Conservation (phyloP, 2,888 invertebrate genomes). For the Digitonthophagus gazella region DNA sequence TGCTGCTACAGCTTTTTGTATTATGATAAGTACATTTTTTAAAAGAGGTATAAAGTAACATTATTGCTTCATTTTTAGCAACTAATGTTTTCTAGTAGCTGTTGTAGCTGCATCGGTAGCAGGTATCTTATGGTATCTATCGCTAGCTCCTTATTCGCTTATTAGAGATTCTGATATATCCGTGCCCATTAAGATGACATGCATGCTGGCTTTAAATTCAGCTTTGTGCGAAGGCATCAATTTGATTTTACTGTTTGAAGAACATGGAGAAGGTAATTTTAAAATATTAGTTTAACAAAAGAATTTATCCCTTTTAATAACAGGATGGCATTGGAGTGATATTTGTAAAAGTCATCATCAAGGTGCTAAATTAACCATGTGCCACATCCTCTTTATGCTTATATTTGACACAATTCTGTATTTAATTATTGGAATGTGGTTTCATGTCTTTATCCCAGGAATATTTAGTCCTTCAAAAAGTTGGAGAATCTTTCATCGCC, state of each 20-base stretch:
- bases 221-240: conserved; percentile 80
- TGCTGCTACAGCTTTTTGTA: conserved; percentile 72
- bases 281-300: no score
- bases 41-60: conserved; percentile 61
- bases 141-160: conserved; percentile 71
- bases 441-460: conserved; percentile 85
- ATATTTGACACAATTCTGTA: conserved; percentile 69
- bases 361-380: conserved; percentile 68
- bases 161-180: conserved; percentile 63
- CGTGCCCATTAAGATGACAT: conserved; percentile 61
- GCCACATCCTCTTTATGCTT: conserved; percentile 70
- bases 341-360: conserved; percentile 61
- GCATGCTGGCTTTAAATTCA: conserved; percentile 72
- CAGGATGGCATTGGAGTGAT: conserved; percentile 62
- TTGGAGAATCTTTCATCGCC: conserved; percentile 73
- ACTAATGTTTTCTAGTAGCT: conserved; percentile 52
- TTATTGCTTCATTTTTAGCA: not conserved
- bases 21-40: conserved; percentile 77
- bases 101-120: conserved; percentile 76
- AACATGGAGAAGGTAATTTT: conserved; percentile 65
- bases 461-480: conserved; percentile 33
- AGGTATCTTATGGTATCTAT: conserved; percentile 74
- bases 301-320: no score
- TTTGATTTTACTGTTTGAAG: conserved; percentile 69
- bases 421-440: conserved; percentile 74